phyloP scores from a whole-genome alignment of 1,140 invertebrate species.

The Neotoxoptera formosana region DNA sequence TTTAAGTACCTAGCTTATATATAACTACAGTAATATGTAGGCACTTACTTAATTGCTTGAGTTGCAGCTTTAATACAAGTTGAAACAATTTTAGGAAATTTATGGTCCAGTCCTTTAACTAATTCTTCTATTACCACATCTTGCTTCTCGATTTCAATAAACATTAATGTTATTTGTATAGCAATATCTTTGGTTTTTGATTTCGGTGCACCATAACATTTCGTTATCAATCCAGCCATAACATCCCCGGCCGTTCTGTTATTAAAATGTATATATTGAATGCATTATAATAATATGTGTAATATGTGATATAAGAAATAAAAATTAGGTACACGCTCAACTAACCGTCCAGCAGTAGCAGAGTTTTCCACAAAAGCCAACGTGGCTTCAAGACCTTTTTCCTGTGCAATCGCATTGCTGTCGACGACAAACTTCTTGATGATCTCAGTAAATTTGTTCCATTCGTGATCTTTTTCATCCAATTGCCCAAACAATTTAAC shows the following conservation, averaged over 20 bases:
- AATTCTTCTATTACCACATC: constrained; percentile 91
- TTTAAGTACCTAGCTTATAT: background rate
- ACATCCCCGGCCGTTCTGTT: constrained; percentile 86
- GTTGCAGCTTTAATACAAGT: constrained; percentile 82
- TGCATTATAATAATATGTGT: no score
- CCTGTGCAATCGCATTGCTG: constrained; percentile 93
- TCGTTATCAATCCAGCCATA: constrained; percentile 86
- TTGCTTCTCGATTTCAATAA: constrained; percentile 94
- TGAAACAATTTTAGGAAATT: constrained; percentile 93
- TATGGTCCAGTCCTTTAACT: constrained; percentile 91
- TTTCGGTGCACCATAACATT: constrained; percentile 91
- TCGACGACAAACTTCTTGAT: constrained; percentile 96
- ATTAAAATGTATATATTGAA: constrained; percentile 41
- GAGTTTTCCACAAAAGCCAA: constrained; percentile 92
- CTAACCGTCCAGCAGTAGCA: constrained; percentile 77
- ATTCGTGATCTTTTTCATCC: constrained; percentile 93
- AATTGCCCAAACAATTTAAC: constrained; percentile 85
- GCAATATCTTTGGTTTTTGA: constrained; percentile 91
- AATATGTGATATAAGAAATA: no score
- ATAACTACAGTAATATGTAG: background rate
- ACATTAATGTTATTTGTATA: constrained; percentile 89
- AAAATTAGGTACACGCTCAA: constrained; percentile 59
- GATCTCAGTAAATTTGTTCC: constrained; percentile 86
- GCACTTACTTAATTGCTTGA: constrained; percentile 73
- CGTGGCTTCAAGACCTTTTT: constrained; percentile 94